These are phyloP conservation scores for Priocnemis perturbator DNA, from an alignment of 2,888 invertebrate genomes.

Conservation along the genomic window DNA sequence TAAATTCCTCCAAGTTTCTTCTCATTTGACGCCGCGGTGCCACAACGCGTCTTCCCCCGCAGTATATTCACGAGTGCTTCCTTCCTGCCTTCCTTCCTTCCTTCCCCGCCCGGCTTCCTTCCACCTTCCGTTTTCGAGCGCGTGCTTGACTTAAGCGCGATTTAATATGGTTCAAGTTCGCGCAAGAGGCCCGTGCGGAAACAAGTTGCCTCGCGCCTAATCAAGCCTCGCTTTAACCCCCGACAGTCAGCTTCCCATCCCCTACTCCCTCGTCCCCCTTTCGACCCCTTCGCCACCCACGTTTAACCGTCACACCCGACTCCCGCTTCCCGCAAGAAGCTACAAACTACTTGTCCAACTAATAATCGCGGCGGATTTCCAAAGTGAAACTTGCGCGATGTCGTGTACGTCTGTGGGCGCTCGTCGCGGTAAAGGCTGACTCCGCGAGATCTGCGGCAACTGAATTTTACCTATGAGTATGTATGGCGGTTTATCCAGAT, in stretches of 20 bases:
- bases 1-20: constrained; percentile 65
- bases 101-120: background rate
- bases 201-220: constrained; percentile 69
- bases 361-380: constrained; percentile 70
- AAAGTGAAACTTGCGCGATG: constrained; percentile 61
- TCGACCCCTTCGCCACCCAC: background rate
- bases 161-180: constrained; percentile 73
- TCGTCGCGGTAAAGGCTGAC: constrained; percentile 26
- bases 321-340: constrained; percentile 39
- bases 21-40: constrained; percentile 45
- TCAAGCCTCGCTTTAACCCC: constrained; percentile 69
- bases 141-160: constrained; percentile 71
- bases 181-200: constrained; percentile 57
- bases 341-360: constrained; percentile 71
- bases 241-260: constrained; percentile 26
- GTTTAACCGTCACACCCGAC: constrained; percentile 15
- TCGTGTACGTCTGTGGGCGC: constrained; percentile 21
- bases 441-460: background rate
- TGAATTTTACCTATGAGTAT: background rate
- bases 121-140: constrained; percentile 42
- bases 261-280: background rate
- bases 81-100: constrained; percentile 13
- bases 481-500: background rate
- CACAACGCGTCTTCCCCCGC: constrained; percentile 39
- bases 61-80: constrained; percentile 24